These are phyloP conservation scores for Leptopilina myrica DNA, from an alignment of 2,888 invertebrate species.

Conservation along the genomic window DNA sequence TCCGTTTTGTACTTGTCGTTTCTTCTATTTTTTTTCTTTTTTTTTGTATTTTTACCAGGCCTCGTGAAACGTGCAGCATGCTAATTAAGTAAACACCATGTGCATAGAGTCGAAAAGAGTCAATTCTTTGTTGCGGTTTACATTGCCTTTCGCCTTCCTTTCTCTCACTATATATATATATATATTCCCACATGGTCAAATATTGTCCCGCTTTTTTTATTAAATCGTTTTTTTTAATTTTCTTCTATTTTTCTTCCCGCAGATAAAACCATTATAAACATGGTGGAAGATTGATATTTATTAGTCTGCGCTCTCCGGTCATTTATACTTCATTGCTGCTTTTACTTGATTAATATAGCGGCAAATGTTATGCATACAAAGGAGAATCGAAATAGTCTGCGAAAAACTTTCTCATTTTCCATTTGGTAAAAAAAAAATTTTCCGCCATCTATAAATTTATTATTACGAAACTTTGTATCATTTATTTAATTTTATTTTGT, in stretches of 20 bases:
- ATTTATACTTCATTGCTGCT: conserved; percentile 15
- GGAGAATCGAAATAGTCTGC: too few species aligned
- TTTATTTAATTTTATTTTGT: too few species aligned
- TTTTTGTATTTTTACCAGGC: background rate
- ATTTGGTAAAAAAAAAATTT: too few species aligned
- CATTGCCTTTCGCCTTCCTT: background rate
- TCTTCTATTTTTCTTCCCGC: background rate
- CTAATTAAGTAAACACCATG: conserved; percentile 39
- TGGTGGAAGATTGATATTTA: conserved; percentile 22
- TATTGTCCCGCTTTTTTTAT: conserved; percentile 13
- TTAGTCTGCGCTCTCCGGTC: conserved; percentile 6
- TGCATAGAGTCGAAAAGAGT: background rate
- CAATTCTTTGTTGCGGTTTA: conserved; percentile 16
- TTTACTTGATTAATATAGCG: conserved; percentile 3
- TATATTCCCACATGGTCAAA: conserved; percentile 18
- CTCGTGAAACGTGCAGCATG: conserved; percentile 25
- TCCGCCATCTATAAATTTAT: too few species aligned
- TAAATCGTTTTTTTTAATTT: background rate
- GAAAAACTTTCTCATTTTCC: too few species aligned
- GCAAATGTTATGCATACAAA: too few species aligned
- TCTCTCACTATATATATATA: too few species aligned
- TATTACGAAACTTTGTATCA: too few species aligned
- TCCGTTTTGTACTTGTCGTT: background rate
- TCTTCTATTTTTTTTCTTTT: conserved; percentile 6
- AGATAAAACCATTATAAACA: background rate